Evolutionary conservation across 2,113 vertebrate genomes (phyloP).

Genomic region (Oceanodroma tethys): DNA sequence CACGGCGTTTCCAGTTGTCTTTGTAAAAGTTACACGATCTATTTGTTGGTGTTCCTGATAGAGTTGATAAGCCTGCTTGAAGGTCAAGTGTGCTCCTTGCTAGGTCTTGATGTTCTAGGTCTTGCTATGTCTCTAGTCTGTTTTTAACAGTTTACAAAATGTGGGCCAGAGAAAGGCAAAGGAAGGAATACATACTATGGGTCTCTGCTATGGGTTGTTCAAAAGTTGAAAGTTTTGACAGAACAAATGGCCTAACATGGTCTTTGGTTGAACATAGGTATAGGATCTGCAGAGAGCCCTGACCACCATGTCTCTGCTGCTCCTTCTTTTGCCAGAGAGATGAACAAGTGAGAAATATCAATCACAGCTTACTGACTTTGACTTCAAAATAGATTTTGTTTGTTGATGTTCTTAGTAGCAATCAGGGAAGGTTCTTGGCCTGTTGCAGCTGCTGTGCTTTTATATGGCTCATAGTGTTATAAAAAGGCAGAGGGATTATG

Average conservation of each 20-base stretch:
- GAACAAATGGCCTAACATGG: neutral
- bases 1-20: neutral
- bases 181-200: neutral
- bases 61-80: neutral
- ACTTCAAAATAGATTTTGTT: neutral
- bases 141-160: neutral
- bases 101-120: neutral
- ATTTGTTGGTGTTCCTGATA: neutral
- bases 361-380: neutral
- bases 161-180: neutral
- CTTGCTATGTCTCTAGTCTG: neutral
- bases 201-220: neutral
- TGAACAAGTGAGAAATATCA: neutral
- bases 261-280: neutral
- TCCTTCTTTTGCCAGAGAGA: neutral
- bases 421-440: neutral
- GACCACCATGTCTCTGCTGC: neutral
- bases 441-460: constrained; percentile 14
- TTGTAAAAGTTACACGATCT: accelerated
- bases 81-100: neutral
- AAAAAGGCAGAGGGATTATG: constrained; percentile 12
- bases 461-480: neutral
- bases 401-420: neutral
- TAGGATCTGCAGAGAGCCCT: neutral
- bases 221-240: neutral